Conservation (phyloP, 2,113 vertebrate genomes). For the Lepus americanus region DNA sequence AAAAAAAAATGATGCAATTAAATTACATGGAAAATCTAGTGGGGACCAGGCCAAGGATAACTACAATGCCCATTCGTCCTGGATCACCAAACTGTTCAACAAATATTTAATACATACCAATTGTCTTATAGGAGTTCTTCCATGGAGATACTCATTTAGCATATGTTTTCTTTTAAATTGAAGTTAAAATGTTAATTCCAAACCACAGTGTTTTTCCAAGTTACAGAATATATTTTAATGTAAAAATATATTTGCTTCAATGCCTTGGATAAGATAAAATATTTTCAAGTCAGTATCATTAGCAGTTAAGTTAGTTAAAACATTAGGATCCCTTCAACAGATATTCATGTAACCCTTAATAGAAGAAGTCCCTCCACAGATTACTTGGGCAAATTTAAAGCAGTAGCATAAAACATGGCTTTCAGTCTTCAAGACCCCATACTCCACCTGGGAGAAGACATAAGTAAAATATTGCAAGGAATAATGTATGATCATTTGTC, state of each 20-base stretch:
- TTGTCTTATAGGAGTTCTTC: background rate
- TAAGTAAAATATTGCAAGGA: background rate
- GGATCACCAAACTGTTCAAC: background rate
- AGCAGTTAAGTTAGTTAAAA: constrained; percentile 1
- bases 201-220: background rate
- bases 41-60: background rate
- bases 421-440: background rate
- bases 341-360: background rate
- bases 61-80: background rate
- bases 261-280: background rate
- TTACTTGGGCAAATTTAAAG: background rate
- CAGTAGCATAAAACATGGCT: background rate
- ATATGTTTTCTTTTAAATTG: background rate
- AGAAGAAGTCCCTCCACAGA: background rate
- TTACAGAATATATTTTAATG: background rate
- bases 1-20: background rate
- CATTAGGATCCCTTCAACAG: background rate
- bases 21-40: background rate
- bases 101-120: background rate
- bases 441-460: background rate
- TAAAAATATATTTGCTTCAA: background rate
- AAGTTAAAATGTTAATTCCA: background rate
- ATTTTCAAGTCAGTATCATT: background rate
- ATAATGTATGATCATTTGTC: background rate
- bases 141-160: background rate